Conservation (phyloP, 64 coral and sea anemone genomes). For the Actinia equina region DNA sequence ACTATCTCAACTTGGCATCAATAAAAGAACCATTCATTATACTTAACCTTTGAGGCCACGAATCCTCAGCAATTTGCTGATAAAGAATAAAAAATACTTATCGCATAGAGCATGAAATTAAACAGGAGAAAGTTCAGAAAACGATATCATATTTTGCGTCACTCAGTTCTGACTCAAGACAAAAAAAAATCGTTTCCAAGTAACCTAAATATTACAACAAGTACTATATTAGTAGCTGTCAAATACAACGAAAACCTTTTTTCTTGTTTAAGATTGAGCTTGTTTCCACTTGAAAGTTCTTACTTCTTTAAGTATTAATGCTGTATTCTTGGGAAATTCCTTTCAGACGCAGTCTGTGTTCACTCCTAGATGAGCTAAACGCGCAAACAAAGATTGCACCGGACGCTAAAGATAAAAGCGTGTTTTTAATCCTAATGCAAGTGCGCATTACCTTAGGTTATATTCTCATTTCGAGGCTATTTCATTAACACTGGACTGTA, state of each 20-base stretch:
- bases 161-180: background rate
- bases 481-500: background rate
- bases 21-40: background rate
- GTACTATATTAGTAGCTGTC: background rate
- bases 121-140: background rate
- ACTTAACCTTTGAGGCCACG: background rate
- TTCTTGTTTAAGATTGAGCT: background rate
- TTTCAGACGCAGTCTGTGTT: background rate
- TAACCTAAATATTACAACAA: background rate
- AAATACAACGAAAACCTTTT: background rate
- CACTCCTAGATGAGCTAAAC: background rate
- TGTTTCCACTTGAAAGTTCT: background rate
- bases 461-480: background rate
- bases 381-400: background rate
- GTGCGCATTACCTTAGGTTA: too few relatives aligned
- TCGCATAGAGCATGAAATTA: background rate
- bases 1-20: background rate
- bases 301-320: background rate
- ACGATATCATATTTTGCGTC: background rate
- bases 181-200: background rate
- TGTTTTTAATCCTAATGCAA: too few relatives aligned
- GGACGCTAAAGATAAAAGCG: background rate
- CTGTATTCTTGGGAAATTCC: background rate
- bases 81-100: background rate
- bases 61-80: background rate